A percentile compares a stretch with the other conserved stretches of the same genome.
Conservation (phyloP, 2,888 invertebrate species). For the Ptilodon capucinus region DNA sequence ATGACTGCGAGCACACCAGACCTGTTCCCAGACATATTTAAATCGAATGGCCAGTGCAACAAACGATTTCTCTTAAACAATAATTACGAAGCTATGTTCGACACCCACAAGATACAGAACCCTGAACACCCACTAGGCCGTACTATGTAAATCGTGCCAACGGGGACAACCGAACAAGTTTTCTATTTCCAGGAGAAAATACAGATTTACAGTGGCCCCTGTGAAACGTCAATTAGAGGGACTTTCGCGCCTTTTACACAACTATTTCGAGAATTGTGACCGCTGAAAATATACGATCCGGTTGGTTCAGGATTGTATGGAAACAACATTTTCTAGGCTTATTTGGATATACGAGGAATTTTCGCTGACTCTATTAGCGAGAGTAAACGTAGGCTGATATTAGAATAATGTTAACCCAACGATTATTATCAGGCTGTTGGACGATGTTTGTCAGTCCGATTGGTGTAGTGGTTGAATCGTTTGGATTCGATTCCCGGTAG, state of each 20-base stretch:
- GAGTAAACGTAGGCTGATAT: not conserved
- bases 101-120: slow-evolving; percentile 24
- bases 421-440: no score
- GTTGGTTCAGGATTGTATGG: not conserved
- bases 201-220: slow-evolving; percentile 49
- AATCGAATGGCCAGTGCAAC: slow-evolving; percentile 4
- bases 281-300: not conserved
- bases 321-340: not conserved
- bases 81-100: slow-evolving; percentile 35
- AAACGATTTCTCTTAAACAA: slow-evolving; percentile 35
- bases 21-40: not conserved
- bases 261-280: slow-evolving; percentile 37
- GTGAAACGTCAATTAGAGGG: slow-evolving; percentile 51
- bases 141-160: slow-evolving; percentile 46
- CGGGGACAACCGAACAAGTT: slow-evolving; percentile 37
- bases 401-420: no score
- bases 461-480: no score
- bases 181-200: slow-evolving; percentile 56
- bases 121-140: slow-evolving; percentile 23
- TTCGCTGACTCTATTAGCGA: not conserved
- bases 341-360: not conserved
- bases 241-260: slow-evolving; percentile 43
- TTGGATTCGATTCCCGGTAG: no score
- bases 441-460: no score
- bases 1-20: not conserved